Base-by-base conservation (phyloP, 2,113 vertebrate species). In the Synodontis membranacea region DNA sequence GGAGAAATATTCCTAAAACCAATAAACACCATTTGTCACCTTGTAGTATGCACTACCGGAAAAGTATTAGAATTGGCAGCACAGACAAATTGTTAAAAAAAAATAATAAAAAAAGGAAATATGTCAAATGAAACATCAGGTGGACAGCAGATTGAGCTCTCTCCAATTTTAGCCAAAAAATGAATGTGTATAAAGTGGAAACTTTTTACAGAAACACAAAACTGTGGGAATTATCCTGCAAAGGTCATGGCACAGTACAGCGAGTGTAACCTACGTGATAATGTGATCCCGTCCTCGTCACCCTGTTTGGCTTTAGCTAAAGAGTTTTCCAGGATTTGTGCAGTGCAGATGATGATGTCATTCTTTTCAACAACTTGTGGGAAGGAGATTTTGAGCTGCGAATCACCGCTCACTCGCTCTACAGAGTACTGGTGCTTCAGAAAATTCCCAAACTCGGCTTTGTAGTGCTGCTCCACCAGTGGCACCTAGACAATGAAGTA, bases 331-430 rank as follows among this genome's bases (percentile, higher is more conserved):
- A 99, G 95, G 66, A 99, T 99, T 92, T 99, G 96, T 84, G 98
- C 98, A n/a, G 98, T 99, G 91, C 97, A 96, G 89, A 99, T 97
- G 91, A 99, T 96, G 88, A 99, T 95, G 89, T 98, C 96, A 86
- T 95, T 91, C 21, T 92, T 91, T 91, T 88, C 93, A 54, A 97
- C 94, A n/a, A 96, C 95, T 91, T 97, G 93, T 86, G 96, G 93
- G 92, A 99, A 99, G 68, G 97, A 97, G 93, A 98, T 98, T 94
- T 99, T 99, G 88, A 97, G 94, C 86, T 96, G 95, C 37, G 93
- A 94, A 90, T 97, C 95, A 87, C 97, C 98, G 82, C 97, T 99
- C 92, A 99, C 95, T 89, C 96, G 91, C 89, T 90, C 96, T 89
- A 98, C 94, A 10, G 46, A 88, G 87, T 97, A 99, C 4, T 88